These are phyloP conservation scores for Tetanocera ferruginea DNA, from an alignment of 2,888 invertebrate species.

Conservation along the genomic window DNA sequence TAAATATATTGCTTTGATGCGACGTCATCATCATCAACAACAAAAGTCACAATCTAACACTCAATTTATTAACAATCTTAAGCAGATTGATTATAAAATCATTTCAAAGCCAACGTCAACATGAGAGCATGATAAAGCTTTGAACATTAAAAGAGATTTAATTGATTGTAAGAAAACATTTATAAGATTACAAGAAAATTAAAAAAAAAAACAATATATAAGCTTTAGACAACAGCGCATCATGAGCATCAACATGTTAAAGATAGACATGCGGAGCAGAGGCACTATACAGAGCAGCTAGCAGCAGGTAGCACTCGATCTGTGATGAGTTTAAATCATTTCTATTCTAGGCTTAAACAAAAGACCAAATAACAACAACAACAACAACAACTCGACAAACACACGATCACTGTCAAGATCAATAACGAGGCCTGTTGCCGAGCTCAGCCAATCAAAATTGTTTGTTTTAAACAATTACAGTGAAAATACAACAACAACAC, in stretches of 20 bases:
- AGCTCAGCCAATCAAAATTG: constrained; percentile 35
- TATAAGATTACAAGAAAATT: too few relatives aligned
- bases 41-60: too few relatives aligned
- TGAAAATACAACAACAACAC: background rate
- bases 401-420: constrained; percentile 55
- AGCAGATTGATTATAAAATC: too few relatives aligned
- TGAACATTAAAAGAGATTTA: too few relatives aligned
- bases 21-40: too few relatives aligned
- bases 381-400: constrained; percentile 14
- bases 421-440: constrained; percentile 38
- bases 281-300: background rate
- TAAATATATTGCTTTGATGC: too few relatives aligned
- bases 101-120: too few relatives aligned
- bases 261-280: background rate
- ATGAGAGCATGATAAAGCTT: too few relatives aligned
- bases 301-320: background rate
- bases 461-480: constrained; percentile 12
- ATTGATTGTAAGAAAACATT: too few relatives aligned
- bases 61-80: too few relatives aligned
- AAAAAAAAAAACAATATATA: too few relatives aligned
- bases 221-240: too few relatives aligned
- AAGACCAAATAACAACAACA: background rate
- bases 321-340: constrained; percentile 12
- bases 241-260: background rate
- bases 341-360: constrained; percentile 11